These are phyloP conservation scores for Corythornis vintsioides DNA, from an alignment of 2,113 vertebrate species.

Conservation along the genomic window DNA sequence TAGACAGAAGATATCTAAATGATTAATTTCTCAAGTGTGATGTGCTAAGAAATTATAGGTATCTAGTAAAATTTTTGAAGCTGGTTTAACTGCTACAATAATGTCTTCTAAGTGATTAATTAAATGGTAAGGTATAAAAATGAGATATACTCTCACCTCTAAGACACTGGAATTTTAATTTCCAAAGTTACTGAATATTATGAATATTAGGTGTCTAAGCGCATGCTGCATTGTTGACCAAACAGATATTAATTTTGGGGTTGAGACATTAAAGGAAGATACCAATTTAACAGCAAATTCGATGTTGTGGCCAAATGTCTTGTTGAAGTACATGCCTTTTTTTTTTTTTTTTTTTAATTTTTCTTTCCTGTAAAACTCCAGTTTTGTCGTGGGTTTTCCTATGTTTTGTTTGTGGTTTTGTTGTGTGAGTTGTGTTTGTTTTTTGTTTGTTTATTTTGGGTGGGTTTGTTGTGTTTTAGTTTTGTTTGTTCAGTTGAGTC, in stretches of 20 bases:
- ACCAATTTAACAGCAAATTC: background rate
- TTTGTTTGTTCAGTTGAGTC: background rate
- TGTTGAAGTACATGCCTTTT: background rate
- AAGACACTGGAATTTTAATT: background rate
- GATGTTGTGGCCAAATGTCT: background rate
- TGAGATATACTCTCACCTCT: background rate
- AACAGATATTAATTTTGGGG: background rate
- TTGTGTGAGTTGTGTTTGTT: too few relatives aligned
- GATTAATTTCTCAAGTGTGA: background rate
- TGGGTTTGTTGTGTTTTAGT: background rate
- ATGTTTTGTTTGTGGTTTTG: background rate
- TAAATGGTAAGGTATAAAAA: background rate
- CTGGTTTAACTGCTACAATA: background rate
- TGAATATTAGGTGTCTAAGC: background rate
- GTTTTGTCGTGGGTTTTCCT: background rate
- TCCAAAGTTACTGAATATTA: background rate
- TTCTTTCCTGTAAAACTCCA: background rate
- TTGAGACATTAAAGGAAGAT: background rate
- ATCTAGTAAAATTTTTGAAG: background rate
- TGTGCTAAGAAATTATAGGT: background rate
- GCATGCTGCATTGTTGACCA: background rate
- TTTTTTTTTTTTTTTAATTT: too few relatives aligned
- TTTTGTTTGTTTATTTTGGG: background rate
- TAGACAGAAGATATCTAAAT: background rate
- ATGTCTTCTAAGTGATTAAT: background rate